phyloP scores from a whole-genome alignment of 1,140 invertebrate species.

The Meteorus sp. region DNA sequence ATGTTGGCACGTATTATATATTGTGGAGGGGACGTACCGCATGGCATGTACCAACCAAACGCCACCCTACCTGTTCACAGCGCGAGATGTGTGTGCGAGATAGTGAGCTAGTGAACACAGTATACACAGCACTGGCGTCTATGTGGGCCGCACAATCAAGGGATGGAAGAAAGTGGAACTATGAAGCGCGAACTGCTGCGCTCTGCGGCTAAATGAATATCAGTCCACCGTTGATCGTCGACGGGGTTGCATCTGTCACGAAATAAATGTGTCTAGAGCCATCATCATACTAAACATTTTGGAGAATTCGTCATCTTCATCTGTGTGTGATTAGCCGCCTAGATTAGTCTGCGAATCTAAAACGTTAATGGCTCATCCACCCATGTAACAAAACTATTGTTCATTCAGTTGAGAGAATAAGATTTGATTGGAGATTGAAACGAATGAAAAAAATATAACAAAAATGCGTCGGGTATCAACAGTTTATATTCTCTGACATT shows the following conservation, averaged over 20 bases:
- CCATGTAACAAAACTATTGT: too few relatives aligned
- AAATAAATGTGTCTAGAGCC: too few relatives aligned
- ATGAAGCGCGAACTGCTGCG: constrained; percentile 33
- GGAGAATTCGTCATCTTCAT: too few relatives aligned
- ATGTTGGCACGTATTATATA: constrained; percentile 49
- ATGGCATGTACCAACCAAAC: constrained; percentile 39
- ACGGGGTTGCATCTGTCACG: constrained; percentile 42
- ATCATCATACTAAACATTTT: too few relatives aligned
- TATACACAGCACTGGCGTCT: constrained; percentile 14
- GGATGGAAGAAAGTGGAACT: background rate
- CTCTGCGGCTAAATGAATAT: constrained; percentile 54
- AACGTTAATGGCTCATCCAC: too few relatives aligned
- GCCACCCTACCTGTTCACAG: background rate
- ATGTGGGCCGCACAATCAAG: constrained; percentile 25
- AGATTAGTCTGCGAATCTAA: too few relatives aligned
- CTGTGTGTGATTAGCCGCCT: too few relatives aligned
- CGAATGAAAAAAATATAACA: too few relatives aligned
- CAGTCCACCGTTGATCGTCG: constrained; percentile 57
- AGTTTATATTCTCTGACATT: too few relatives aligned
- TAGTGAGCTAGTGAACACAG: constrained; percentile 3
- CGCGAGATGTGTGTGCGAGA: background rate
- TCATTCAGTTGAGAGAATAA: too few relatives aligned
- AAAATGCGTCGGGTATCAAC: too few relatives aligned
- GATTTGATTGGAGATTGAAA: too few relatives aligned
- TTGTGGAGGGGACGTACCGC: constrained; percentile 39